These are phyloP conservation scores for Hycleus cichorii DNA, from an alignment of 1,140 invertebrate species.

Conservation along the genomic window DNA sequence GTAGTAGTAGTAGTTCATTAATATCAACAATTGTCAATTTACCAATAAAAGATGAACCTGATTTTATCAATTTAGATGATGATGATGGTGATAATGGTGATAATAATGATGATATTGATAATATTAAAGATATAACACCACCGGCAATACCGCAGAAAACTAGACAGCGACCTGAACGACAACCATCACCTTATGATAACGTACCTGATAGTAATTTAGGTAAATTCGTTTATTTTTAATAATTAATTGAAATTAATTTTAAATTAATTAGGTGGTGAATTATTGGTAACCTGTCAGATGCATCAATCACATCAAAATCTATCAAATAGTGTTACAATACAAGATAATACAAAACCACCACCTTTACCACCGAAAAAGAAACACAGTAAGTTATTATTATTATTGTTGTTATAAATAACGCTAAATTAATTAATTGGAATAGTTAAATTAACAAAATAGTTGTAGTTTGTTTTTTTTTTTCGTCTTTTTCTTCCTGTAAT, in stretches of 20 bases:
- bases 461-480: no score
- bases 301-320: conserved; percentile 41
- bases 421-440: conserved; percentile 1
- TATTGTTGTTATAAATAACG: not conserved
- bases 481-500: conserved; percentile 1
- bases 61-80: conserved; percentile 3
- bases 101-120: conserved; percentile 30
- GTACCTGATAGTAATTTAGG: conserved; percentile 47
- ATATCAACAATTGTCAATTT: conserved; percentile 14
- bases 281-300: conserved; percentile 48
- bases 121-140: conserved; percentile 42
- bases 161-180: conserved; percentile 48
- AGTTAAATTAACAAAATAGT: not conserved
- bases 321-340: conserved; percentile 39
- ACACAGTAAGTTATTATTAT: conserved; percentile 71
- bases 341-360: conserved; percentile 63
- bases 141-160: conserved; percentile 63
- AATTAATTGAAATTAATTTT: not conserved
- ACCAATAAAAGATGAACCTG: not conserved
- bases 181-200: conserved; percentile 70
- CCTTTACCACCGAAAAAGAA: conserved; percentile 86
- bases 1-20: conserved; percentile 29
- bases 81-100: conserved; percentile 7
- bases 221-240: conserved; percentile 1
- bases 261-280: conserved; percentile 39